Conservation (phyloP, 2,113 vertebrate species). For the Potamarius usumacintae region DNA sequence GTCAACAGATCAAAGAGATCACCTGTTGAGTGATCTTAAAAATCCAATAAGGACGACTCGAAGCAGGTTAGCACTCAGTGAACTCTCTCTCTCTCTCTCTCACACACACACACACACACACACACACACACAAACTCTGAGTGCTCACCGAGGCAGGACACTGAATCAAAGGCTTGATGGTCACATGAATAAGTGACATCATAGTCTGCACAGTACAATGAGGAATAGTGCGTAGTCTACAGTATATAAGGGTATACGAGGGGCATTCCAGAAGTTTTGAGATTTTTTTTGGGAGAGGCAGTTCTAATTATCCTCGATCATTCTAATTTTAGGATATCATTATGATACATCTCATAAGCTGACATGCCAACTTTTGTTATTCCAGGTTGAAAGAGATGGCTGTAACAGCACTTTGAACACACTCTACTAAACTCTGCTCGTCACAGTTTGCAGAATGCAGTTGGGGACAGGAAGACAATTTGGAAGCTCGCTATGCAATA, state of each 20-base stretch:
- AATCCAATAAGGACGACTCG: conserved; percentile 10
- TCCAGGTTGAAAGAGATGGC: no score
- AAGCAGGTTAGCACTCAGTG: conserved; percentile 17
- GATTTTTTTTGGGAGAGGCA: no score
- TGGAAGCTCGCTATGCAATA: no score
- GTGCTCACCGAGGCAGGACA: neutral
- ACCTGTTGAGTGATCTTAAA: conserved; percentile 13
- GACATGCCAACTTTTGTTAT: no score
- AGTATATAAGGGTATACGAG: neutral
- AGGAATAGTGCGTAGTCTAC: neutral
- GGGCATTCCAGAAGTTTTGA: no score
- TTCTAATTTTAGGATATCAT: no score
- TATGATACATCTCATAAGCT: no score
- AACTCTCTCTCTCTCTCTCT: neutral
- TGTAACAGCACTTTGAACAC: no score
- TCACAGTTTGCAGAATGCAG: no score
- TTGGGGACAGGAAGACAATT: no score
- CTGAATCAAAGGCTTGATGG: neutral
- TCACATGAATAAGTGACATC: neutral
- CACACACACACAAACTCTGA: neutral
- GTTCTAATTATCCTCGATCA: no score
- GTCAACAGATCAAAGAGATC: conserved; percentile 41
- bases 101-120: neutral
- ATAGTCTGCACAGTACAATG: neutral
- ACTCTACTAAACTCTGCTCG: no score